Evolutionary conservation across 1,140 invertebrate species (phyloP).

Genomic region (Harlomillsia oculata): DNA sequence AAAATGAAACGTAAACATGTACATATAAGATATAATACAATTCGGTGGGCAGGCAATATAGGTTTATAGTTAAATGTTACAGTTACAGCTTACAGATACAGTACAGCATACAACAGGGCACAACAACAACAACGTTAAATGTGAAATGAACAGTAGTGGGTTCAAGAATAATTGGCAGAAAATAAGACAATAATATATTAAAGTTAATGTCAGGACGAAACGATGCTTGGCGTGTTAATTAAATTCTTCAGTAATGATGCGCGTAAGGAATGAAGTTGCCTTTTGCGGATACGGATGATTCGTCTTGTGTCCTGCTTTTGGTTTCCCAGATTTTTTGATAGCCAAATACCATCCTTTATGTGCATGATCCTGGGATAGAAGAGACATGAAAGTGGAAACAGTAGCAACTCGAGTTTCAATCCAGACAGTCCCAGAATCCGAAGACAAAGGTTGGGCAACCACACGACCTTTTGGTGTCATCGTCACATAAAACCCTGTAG

Average conservation of each 20-base stretch:
- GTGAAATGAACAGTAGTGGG: no score
- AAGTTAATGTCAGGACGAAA: no score
- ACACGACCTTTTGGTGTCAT: conserved; percentile 53
- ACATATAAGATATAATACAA: no score
- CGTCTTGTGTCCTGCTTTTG: conserved; percentile 50
- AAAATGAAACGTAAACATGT: no score
- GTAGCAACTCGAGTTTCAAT: conserved; percentile 27
- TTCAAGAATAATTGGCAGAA: no score
- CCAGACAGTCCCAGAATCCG: conserved; percentile 31
- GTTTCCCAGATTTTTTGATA: conserved; percentile 53
- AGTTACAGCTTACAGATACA: no score
- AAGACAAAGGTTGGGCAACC: conserved; percentile 25
- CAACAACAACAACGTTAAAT: no score
- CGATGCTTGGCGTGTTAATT: no score
- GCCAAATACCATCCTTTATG: conserved; percentile 54
- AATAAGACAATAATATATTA: no score
- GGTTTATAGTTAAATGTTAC: no score
- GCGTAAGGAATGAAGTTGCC: conserved; percentile 51
- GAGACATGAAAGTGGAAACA: conserved; percentile 37
- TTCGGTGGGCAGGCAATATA: no score
- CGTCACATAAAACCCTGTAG: conserved; percentile 50
- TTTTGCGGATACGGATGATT: conserved; percentile 51
- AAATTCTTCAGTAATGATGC: conserved; percentile 29
- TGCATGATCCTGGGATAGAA: conserved; percentile 50
- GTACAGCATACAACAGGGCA: no score